Evolutionary conservation across 2,113 vertebrate species (phyloP).

Genomic region (Rhinichthys klamathensis): DNA sequence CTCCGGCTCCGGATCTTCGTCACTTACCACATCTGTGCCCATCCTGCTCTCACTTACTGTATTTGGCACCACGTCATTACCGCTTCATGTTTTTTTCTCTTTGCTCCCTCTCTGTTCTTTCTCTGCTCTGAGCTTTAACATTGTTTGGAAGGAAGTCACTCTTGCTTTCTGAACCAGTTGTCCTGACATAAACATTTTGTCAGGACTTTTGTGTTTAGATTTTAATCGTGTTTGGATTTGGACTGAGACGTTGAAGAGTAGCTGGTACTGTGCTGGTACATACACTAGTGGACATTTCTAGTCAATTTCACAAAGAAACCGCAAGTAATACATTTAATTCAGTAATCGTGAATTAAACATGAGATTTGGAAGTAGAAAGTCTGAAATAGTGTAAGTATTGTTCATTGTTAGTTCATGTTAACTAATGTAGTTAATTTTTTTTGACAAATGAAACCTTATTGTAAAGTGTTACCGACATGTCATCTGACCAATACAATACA

Average conservation of each 20-base stretch:
- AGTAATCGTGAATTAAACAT: too few relatives aligned
- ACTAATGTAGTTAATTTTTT: too few relatives aligned
- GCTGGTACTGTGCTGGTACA: background rate
- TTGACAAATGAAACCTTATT: too few relatives aligned
- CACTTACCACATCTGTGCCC: constrained; percentile 43
- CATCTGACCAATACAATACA: too few relatives aligned
- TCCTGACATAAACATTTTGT: background rate
- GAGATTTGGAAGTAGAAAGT: too few relatives aligned
- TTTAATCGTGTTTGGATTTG: background rate
- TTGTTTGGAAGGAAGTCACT: constrained; percentile 11
- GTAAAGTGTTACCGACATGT: too few relatives aligned
- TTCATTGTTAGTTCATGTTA: too few relatives aligned
- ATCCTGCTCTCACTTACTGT: constrained; percentile 31
- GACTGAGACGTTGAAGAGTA: background rate
- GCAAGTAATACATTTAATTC: too few relatives aligned
- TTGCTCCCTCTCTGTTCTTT: background rate
- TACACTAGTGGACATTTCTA: too few relatives aligned
- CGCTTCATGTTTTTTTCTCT: background rate
- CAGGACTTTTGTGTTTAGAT: background rate
- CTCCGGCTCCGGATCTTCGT: background rate
- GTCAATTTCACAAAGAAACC: too few relatives aligned
- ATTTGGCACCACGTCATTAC: constrained; percentile 20
- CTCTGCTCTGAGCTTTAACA: constrained; percentile 12
- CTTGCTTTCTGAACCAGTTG: background rate
- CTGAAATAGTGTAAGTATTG: too few relatives aligned